Conservation (phyloP, 2,113 vertebrate species). For the Cichladusa arquata region DNA sequence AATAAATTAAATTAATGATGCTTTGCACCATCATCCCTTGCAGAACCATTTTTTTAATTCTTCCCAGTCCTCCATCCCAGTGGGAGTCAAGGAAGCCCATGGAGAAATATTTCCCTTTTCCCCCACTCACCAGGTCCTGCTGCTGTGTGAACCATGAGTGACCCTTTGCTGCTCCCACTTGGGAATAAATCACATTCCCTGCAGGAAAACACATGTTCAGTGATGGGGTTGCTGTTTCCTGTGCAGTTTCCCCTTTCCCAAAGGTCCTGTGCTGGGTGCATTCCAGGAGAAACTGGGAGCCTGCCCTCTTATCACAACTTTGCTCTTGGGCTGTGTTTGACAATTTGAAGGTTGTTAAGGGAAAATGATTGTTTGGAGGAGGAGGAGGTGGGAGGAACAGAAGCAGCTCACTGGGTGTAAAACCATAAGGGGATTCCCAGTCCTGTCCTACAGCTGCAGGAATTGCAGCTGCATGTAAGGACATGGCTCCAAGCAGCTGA, state of each 20-base stretch:
- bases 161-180: background rate
- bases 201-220: background rate
- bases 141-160: background rate
- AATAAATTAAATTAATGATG: background rate
- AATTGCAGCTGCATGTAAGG: background rate
- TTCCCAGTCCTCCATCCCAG: background rate
- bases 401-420: background rate
- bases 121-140: background rate
- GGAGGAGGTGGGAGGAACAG: background rate
- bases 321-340: background rate
- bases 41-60: background rate
- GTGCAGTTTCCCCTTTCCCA: background rate
- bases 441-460: background rate
- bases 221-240: background rate
- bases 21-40: background rate
- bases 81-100: background rate
- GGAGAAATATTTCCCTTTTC: background rate
- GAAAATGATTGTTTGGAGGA: background rate
- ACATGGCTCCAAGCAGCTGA: background rate
- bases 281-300: fast-evolving
- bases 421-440: background rate
- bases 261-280: background rate
- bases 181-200: background rate
- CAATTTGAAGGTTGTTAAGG: background rate
- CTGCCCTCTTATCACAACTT: background rate